Evolutionary conservation across 2,797 vertebrate genomes (phyloP).

Genomic region (Malurus leucopterus): DNA sequence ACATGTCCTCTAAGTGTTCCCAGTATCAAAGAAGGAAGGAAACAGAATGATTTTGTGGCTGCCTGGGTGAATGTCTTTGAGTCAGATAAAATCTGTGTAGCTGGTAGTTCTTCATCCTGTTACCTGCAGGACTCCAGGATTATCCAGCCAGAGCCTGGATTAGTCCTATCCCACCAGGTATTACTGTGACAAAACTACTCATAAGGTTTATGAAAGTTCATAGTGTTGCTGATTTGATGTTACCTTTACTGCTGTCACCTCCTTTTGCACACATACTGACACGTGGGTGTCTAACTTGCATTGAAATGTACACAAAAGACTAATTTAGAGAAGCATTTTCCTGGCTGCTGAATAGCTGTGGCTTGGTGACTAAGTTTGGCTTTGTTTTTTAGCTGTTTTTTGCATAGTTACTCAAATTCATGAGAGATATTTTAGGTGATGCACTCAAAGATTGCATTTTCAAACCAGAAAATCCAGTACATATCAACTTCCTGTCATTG

Average conservation of each 20-base stretch:
- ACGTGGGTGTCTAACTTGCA: background rate
- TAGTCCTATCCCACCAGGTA: background rate
- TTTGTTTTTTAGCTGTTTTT: conserved; percentile 21
- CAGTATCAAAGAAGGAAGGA: background rate
- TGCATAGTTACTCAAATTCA: conserved; percentile 5
- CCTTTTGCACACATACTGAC: background rate
- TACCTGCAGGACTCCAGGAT: background rate
- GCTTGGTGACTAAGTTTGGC: conserved; percentile 22
- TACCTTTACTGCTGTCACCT: background rate
- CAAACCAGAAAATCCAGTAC: background rate
- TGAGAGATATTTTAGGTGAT: conserved; percentile 8
- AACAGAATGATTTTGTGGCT: background rate
- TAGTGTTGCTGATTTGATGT: background rate
- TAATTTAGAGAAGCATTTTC: conserved; percentile 1
- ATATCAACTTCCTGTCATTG: background rate
- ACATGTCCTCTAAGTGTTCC: background rate
- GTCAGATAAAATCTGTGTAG: background rate
- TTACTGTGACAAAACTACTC: background rate
- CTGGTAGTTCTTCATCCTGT: background rate
- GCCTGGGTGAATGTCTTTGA: background rate
- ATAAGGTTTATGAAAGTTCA: background rate
- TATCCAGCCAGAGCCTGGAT: background rate
- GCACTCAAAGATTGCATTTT: background rate
- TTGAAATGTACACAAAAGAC: conserved; percentile 9
- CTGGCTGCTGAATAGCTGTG: background rate